Conservation (phyloP, 2,888 invertebrate species). For the Frankliniella intonsa region DNA sequence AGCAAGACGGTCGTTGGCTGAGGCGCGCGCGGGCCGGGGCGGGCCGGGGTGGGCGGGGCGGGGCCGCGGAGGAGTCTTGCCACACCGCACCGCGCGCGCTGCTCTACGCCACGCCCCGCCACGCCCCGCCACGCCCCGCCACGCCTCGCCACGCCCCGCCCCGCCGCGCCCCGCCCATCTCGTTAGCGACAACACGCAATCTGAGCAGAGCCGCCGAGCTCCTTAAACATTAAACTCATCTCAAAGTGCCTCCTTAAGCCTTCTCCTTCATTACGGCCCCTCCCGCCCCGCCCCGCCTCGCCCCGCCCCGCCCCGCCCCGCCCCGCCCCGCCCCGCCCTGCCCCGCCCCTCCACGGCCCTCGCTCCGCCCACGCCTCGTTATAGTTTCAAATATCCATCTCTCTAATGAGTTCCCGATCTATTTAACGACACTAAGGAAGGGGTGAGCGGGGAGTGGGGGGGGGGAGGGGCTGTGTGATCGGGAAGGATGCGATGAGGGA, state of each 20-base stretch:
- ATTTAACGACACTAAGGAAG: slow-evolving; percentile 11
- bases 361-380: neutral
- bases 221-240: slow-evolving; percentile 27
- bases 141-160: neutral
- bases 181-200: slow-evolving; percentile 26
- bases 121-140: neutral
- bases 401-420: slow-evolving; percentile 24
- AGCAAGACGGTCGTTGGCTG: neutral
- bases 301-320: neutral
- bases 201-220: slow-evolving; percentile 17
- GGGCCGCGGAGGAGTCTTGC: no score
- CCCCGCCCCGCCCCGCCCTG: neutral
- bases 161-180: neutral
- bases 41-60: no score
- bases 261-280: neutral
- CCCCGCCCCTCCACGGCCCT: neutral
- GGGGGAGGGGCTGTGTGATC: neutral
- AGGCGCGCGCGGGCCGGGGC: neutral
- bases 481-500: neutral
- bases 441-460: neutral
- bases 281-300: neutral
- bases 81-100: no score
- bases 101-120: no score
- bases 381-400: slow-evolving; percentile 27
- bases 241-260: slow-evolving; percentile 24